Evolutionary conservation across 2,888 invertebrate genomes (phyloP).

Genomic region (Oligia latruncula): DNA sequence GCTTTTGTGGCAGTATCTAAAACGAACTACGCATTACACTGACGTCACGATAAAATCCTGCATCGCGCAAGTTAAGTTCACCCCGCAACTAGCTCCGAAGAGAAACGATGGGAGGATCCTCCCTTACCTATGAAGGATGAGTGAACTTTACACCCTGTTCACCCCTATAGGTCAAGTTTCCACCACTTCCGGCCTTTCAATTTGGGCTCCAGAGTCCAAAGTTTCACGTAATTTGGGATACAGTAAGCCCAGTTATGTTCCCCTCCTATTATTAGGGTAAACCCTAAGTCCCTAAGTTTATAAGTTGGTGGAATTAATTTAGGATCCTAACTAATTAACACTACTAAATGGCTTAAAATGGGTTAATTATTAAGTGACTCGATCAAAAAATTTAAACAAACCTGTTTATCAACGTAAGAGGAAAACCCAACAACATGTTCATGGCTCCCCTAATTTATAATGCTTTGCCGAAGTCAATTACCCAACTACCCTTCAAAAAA

Average conservation of each 20-base stretch:
- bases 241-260: constrained; percentile 27
- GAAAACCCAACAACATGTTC: background rate
- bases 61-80: background rate
- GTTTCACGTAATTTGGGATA: constrained; percentile 41
- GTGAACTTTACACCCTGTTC: background rate
- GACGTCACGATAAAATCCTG: background rate
- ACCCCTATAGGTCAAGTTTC: constrained; percentile 1
- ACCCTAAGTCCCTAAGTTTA: constrained; percentile 14
- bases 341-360: background rate
- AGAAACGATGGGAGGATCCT: background rate
- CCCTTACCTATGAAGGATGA: background rate
- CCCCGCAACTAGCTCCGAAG: too few species aligned
- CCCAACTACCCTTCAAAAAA: too few species aligned
- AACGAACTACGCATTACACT: too few species aligned
- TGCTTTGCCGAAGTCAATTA: too few species aligned
- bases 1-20: too few species aligned
- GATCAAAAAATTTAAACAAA: background rate
- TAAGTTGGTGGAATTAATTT: constrained; percentile 17
- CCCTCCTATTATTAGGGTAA: constrained; percentile 2
- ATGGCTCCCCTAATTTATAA: too few species aligned
- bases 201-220: constrained; percentile 33
- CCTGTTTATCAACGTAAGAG: background rate
- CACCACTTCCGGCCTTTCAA: constrained; percentile 38
- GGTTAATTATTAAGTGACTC: background rate
- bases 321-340: background rate